Percentiles rank a stretch among this genome's conserved stretches.
Evolutionary conservation across 2,113 vertebrate genomes (phyloP).

Genomic region (Tor tambroides): DNA sequence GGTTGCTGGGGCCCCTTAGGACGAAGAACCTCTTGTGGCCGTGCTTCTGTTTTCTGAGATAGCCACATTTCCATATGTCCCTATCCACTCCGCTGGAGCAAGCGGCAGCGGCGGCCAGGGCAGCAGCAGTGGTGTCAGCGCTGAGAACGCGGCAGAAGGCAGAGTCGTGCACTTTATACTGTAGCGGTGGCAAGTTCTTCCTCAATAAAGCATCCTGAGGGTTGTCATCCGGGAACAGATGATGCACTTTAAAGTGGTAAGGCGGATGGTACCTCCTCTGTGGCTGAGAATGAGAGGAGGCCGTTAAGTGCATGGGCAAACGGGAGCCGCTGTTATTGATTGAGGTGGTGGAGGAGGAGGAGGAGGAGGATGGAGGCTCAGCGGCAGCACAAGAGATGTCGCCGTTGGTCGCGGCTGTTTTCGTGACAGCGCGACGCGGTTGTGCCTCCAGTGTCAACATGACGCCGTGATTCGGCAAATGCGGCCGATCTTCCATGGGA

Average conservation of each 20-base stretch:
- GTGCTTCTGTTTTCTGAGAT: constrained; percentile 95
- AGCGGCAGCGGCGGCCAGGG: constrained; percentile 60
- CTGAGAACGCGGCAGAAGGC: constrained; percentile 60
- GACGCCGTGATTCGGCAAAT: constrained; percentile 57
- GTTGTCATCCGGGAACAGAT: constrained; percentile 55
- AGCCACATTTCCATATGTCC: constrained; percentile 91
- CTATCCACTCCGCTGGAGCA: constrained; percentile 67
- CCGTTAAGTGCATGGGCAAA: constrained; percentile 55
- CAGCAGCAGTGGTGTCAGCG: constrained; percentile 60
- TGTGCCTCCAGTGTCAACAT: constrained; percentile 62
- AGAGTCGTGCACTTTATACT: constrained; percentile 61
- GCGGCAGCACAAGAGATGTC: constrained; percentile 42
- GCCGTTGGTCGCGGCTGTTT: constrained; percentile 53
- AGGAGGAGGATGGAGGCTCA: constrained; percentile 51
- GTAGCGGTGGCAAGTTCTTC: constrained; percentile 24
- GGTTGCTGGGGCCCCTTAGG: constrained; percentile 79
- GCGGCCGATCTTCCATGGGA: constrained; percentile 70
- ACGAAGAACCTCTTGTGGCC: constrained; percentile 97
- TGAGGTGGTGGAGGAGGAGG: constrained; percentile 41
- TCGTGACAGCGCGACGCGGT: constrained; percentile 52
- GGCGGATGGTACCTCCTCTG: constrained; percentile 54
- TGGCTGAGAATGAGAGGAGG: constrained; percentile 45
- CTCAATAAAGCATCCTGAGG: constrained; percentile 57
- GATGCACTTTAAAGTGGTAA: constrained; percentile 58
- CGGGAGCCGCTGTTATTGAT: constrained; percentile 61